These are phyloP conservation scores for Plebejus argus DNA, from an alignment of 2,888 invertebrate species.

Conservation along the genomic window DNA sequence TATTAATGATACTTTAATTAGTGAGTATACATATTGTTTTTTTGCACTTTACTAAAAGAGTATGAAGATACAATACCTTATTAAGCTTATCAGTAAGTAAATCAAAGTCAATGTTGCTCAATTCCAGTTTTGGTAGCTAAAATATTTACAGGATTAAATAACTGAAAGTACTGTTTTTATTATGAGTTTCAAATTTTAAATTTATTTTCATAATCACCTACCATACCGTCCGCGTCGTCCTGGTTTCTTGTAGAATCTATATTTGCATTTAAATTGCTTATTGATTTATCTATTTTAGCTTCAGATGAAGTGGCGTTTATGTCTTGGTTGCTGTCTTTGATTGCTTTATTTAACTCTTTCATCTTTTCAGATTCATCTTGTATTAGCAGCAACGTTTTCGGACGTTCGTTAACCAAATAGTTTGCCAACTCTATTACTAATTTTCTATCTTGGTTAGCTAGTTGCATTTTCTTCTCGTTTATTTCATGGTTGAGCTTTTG, in stretches of 20 bases:
- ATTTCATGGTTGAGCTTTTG: conserved; percentile 49
- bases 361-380: conserved; percentile 49
- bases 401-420: conserved; percentile 54
- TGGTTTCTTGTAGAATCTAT: conserved; percentile 44
- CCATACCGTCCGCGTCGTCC: conserved; percentile 38
- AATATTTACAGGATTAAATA: conserved; percentile 40
- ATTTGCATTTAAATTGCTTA: conserved; percentile 30
- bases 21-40: background rate
- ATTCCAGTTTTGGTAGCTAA: conserved; percentile 63
- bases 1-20: background rate
- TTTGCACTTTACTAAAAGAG: background rate
- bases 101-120: conserved; percentile 56
- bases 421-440: conserved; percentile 58
- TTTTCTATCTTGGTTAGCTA: conserved; percentile 50
- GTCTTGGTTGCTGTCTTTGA: conserved; percentile 28
- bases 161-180: background rate
- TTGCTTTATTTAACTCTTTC: conserved; percentile 41
- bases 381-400: conserved; percentile 50
- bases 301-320: background rate
- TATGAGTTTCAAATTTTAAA: background rate
- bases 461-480: conserved; percentile 47
- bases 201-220: conserved; percentile 36
- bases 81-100: conserved; percentile 55
- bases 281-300: background rate
- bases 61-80: conserved; percentile 54